Evolutionary conservation across 2,797 vertebrate genomes (phyloP).

Genomic region (Leptatherina wallacei): DNA sequence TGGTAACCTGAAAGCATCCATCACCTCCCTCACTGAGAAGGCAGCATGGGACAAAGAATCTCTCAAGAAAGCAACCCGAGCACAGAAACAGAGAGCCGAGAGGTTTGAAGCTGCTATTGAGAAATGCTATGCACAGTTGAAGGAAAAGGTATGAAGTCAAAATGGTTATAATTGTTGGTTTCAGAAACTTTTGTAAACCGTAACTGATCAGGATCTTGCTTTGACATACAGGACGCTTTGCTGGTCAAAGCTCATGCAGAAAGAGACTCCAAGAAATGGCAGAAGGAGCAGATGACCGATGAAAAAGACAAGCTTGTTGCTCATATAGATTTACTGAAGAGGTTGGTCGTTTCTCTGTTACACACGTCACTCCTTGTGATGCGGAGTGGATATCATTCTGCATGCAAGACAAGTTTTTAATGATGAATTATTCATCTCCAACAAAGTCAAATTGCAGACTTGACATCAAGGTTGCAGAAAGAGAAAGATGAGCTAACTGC

Average conservation of each 20-base stretch:
- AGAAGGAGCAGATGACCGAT: constrained; percentile 78
- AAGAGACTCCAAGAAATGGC: constrained; percentile 80
- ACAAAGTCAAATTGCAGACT: constrained; percentile 82
- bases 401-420: background rate
- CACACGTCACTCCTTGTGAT: background rate
- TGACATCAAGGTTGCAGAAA: constrained; percentile 79
- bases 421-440: constrained; percentile 23
- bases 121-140: constrained; percentile 81
- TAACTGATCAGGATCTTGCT: background rate
- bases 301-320: constrained; percentile 81
- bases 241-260: constrained; percentile 79
- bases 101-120: constrained; percentile 82
- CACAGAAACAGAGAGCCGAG: constrained; percentile 84
- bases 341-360: constrained; percentile 68
- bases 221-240: constrained; percentile 82
- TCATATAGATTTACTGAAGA: constrained; percentile 81
- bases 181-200: background rate
- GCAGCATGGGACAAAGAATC: constrained; percentile 77
- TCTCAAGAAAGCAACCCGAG: constrained; percentile 85
- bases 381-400: background rate
- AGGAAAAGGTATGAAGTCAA: constrained; percentile 79
- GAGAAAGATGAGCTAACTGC: constrained; percentile 72
- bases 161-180: background rate
- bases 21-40: constrained; percentile 73
- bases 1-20: constrained; percentile 74